These are phyloP conservation scores for Eupithecia abbreviata DNA, from an alignment of 2,888 invertebrate species.

Conservation along the genomic window DNA sequence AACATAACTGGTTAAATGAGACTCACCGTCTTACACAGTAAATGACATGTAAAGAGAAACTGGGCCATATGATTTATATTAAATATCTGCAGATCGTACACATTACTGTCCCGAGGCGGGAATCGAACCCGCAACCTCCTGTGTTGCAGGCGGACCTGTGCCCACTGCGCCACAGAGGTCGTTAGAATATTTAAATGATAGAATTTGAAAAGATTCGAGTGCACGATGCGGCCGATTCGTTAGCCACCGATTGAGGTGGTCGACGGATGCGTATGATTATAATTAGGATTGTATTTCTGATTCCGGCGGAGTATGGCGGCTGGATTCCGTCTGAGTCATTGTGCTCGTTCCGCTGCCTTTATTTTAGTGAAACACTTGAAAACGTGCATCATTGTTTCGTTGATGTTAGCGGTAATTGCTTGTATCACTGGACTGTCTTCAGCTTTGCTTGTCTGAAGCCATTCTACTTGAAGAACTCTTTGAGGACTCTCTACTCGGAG, in stretches of 20 bases:
- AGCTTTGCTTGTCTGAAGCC: background rate
- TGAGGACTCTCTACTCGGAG: background rate
- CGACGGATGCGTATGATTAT: slow-evolving; percentile 83
- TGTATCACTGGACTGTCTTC: slow-evolving; percentile 17
- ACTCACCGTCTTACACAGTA: background rate
- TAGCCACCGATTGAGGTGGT: slow-evolving; percentile 78
- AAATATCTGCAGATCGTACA: too few species aligned
- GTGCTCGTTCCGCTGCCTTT: slow-evolving; percentile 82
- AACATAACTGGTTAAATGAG: background rate
- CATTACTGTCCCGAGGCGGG: too few species aligned
- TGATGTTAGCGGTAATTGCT: slow-evolving; percentile 55
- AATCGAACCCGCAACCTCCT: too few species aligned
- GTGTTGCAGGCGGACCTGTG: too few species aligned
- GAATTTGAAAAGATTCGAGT: slow-evolving; percentile 7
- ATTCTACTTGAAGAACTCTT: background rate
- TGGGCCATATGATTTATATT: background rate
- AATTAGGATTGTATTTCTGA: slow-evolving; percentile 85
- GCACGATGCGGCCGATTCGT: slow-evolving; percentile 55
- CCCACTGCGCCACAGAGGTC: too few species aligned
- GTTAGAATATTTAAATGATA: background rate
- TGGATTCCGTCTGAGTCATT: slow-evolving; percentile 84
- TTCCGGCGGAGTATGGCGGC: slow-evolving; percentile 81
- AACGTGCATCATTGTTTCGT: slow-evolving; percentile 76
- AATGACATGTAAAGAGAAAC: background rate
- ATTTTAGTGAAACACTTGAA: slow-evolving; percentile 82